Evolutionary conservation across 2,888 invertebrate genomes (phyloP).

Genomic region (Hemistola chrysoprasaria): DNA sequence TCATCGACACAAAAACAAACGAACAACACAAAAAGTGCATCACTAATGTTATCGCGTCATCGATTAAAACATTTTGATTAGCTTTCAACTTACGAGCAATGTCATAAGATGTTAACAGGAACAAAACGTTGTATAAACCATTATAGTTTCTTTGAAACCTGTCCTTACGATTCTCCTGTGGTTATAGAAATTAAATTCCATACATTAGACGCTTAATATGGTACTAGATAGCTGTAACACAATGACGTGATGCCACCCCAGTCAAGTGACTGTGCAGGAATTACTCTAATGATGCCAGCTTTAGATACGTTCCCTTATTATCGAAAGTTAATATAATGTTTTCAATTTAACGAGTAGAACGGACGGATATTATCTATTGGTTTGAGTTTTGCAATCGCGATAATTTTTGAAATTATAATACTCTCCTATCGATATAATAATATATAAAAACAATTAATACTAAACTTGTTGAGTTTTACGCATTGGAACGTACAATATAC

Average conservation of each 20-base stretch:
- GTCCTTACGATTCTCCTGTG: slow-evolving; percentile 56
- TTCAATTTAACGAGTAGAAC: too few species aligned
- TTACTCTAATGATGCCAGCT: slow-evolving; percentile 27
- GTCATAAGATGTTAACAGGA: slow-evolving; percentile 67
- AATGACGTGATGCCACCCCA: slow-evolving; percentile 78
- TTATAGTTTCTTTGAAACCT: slow-evolving; percentile 55
- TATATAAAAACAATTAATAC: too few species aligned
- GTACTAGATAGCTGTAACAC: slow-evolving; percentile 72
- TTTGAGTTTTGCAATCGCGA: too few species aligned
- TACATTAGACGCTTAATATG: slow-evolving; percentile 76
- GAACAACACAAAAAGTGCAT: slow-evolving; percentile 44
- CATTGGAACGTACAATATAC: too few species aligned
- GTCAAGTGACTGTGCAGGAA: slow-evolving; percentile 79
- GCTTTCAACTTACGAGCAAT: slow-evolving; percentile 79
- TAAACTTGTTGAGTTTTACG: too few species aligned
- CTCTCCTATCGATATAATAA: too few species aligned
- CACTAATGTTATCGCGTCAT: slow-evolving; percentile 76
- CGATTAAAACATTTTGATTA: slow-evolving; percentile 82
- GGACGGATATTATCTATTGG: too few species aligned
- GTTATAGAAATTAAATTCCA: slow-evolving; percentile 76
- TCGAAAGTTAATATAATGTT: too few species aligned
- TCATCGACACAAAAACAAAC: slow-evolving; percentile 35
- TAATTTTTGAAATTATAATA: too few species aligned
- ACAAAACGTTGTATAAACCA: slow-evolving; percentile 63
- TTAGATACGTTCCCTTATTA: neutral